phyloP scores from a whole-genome alignment of 2,797 vertebrate species.

The Phaenicophaeus curvirostris region DNA sequence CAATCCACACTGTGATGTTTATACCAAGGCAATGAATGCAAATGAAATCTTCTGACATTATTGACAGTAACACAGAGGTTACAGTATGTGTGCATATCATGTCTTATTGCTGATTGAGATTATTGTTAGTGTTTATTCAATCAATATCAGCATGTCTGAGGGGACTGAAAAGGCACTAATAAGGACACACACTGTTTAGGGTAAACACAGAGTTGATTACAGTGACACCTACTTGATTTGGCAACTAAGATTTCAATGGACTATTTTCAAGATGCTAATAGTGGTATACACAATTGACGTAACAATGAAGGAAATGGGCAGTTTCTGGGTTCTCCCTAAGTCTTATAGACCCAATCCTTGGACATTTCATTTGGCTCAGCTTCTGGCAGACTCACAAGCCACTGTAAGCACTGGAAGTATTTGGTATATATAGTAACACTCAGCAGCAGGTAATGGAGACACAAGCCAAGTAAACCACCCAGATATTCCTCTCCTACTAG shows the following conservation, averaged over 20 bases:
- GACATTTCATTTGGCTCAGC: not conserved
- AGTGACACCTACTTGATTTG: not conserved
- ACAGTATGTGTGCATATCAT: not conserved
- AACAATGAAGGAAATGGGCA: not conserved
- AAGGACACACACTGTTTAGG: conserved; percentile 39
- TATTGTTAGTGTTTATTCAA: conserved; percentile 22
- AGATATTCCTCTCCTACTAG: not conserved
- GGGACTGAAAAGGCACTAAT: conserved; percentile 40
- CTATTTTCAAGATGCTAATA: not conserved
- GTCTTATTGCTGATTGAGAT: conserved; percentile 4
- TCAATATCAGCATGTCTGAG: conserved; percentile 37
- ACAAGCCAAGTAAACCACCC: not conserved
- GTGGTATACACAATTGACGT: not conserved
- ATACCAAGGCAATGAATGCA: not conserved
- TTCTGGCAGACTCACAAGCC: not conserved
- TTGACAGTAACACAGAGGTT: not conserved
- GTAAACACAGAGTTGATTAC: conserved; percentile 27
- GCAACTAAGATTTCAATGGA: not conserved
- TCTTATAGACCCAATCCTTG: not conserved
- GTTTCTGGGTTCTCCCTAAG: not conserved
- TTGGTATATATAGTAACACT: not conserved
- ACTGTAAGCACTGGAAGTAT: not conserved
- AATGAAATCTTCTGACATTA: not conserved
- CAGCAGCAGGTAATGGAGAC: not conserved
- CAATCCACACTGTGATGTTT: not conserved